Evolutionary conservation across 2,888 invertebrate species (phyloP), one percentile per base, ranked within the genome.

Genomic region (Thereva unica): DNA sequence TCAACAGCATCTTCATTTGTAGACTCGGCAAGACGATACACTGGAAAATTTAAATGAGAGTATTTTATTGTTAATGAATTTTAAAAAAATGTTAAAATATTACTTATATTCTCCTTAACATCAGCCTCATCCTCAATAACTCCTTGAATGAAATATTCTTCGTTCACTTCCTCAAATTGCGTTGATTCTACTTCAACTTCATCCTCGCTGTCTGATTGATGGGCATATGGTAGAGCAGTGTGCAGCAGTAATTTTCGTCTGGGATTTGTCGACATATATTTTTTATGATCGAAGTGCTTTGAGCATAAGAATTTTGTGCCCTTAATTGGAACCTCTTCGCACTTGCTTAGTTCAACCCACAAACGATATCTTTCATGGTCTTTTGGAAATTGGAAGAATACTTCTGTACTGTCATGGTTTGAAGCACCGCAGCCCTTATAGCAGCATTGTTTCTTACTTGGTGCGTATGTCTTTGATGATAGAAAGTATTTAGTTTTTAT

Each of bases 251-350:
- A 50, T 42, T 68, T 57, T 8, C 69, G 41, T 38, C 69, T 10
- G 40, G 69, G 68, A 64, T 69, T 69, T 50, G 54, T 52, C 35
- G 69, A 67, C 38, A 69, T 66, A 40, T 69, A 69, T 47, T 68
- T 69, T 7, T 44, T 42, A 55, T 66, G 57, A 41, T 69, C 69
- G 34, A 69, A 69, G 59, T 69, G 69, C 45, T 69, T 68, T 37
- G 69, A 69, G 37, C 69, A 69, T 2, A 69, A 57, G 52, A 68
- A 68, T 50, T 65, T 67, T 9, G 52, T 12, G 3, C 38, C 40
- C 34, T 53, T 52, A 5, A 52, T 44, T 12, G 45, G 10, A 52
- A 5, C 42, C 34, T 67, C 56, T 53, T 67, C 61, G 38, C 67
- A 67, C 38, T 57, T 40, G 10, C 67, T 65, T 34, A 67, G 37